Conservation (phyloP, 2,797 vertebrate genomes). For the Knipowitschia caucasica region DNA sequence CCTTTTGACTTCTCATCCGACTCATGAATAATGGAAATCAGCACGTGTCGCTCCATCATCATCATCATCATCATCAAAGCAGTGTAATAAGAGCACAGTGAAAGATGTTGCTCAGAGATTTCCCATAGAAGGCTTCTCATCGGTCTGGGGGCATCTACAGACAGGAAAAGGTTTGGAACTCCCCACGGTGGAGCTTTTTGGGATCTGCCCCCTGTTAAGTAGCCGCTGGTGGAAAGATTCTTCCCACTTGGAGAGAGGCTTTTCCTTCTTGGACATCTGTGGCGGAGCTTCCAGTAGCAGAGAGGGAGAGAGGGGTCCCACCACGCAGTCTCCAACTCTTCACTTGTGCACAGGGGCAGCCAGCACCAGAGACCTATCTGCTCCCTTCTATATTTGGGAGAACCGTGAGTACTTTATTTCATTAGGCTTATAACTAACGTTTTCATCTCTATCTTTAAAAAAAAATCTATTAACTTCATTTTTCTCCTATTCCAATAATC, state of each 20-base stretch:
- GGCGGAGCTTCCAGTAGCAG: slow-evolving; percentile 63
- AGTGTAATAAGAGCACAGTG: too few species aligned
- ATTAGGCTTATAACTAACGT: background rate
- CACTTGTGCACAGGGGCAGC: slow-evolving; percentile 52
- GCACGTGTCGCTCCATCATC: too few species aligned
- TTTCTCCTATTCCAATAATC: too few species aligned
- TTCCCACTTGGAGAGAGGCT: slow-evolving; percentile 87
- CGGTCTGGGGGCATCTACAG: slow-evolving; percentile 65
- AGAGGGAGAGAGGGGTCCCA: slow-evolving; percentile 58
- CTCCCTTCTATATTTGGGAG: slow-evolving; percentile 33
- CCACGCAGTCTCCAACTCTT: slow-evolving; percentile 44
- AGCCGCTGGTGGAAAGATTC: slow-evolving; percentile 86
- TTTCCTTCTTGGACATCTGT: slow-evolving; percentile 79
- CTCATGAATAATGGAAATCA: too few species aligned
- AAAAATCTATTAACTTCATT: too few species aligned
- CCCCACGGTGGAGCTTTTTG: slow-evolving; percentile 82
- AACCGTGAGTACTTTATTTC: slow-evolving; percentile 50
- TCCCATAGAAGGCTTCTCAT: slow-evolving; percentile 71
- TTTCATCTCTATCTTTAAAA: background rate
- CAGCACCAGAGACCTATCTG: slow-evolving; percentile 35
- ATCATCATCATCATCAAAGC: too few species aligned
- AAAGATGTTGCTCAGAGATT: slow-evolving; percentile 82
- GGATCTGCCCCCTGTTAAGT: slow-evolving; percentile 96
- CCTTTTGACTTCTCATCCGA: too few species aligned
- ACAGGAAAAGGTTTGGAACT: slow-evolving; percentile 84